These are phyloP conservation scores for Beroe ovata DNA, from an alignment of 37 sponge, comb jelly and placozoan genomes.

Conservation along the genomic window DNA sequence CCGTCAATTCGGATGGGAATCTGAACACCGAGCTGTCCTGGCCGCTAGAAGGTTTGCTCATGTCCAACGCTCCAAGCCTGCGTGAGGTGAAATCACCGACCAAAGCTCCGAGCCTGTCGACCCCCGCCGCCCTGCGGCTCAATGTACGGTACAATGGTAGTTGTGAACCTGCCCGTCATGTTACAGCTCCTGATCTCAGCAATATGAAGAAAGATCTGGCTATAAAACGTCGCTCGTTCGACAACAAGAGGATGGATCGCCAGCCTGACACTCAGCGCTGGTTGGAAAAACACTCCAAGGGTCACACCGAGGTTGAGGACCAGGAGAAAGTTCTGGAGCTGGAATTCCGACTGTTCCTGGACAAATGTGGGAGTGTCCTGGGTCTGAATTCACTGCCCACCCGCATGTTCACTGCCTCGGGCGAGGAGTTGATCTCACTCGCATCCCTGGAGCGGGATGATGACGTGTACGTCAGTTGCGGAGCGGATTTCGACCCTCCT, in stretches of 20 bases:
- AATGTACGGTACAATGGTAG: constrained; percentile 40
- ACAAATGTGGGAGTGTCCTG: constrained; percentile 41
- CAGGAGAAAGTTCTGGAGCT: constrained; percentile 37
- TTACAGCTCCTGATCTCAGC: constrained; percentile 55
- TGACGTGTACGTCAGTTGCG: constrained; percentile 49
- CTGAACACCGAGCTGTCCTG: constrained; percentile 7
- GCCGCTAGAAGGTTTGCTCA: constrained; percentile 44
- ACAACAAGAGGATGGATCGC: background rate
- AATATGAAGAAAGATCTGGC: constrained; percentile 65
- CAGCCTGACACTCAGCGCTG: constrained; percentile 59
- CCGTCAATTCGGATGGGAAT: constrained; percentile 18
- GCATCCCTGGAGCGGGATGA: constrained; percentile 30
- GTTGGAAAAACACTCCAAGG: constrained; percentile 51
- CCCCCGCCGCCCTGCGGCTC: constrained; percentile 6
- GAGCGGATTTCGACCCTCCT: constrained; percentile 4
- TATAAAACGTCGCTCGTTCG: constrained; percentile 37
- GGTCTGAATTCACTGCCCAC: constrained; percentile 15
- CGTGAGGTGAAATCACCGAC: background rate
- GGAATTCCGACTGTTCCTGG: constrained; percentile 62
- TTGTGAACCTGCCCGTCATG: background rate
- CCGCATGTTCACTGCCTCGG: background rate
- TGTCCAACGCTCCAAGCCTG: constrained; percentile 1
- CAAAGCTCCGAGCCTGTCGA: background rate
- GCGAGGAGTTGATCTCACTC: constrained; percentile 44
- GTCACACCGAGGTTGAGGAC: background rate